Evolutionary conservation across 2,888 invertebrate species (phyloP).

Genomic region (Acholoe squamosa): DNA sequence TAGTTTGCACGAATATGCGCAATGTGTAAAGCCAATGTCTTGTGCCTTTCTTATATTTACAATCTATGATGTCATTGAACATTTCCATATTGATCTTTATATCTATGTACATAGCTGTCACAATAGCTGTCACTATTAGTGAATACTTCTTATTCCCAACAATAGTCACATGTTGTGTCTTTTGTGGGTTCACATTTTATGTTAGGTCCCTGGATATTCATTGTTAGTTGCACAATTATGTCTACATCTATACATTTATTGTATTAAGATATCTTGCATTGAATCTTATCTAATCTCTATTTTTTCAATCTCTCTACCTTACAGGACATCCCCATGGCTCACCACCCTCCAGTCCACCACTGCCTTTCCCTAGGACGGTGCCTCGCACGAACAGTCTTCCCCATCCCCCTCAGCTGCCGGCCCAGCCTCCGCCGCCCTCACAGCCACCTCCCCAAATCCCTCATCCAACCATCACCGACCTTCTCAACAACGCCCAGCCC

Average conservation of each 20-base stretch:
- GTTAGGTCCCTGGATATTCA: too few relatives aligned
- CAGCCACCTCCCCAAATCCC: slow-evolving; percentile 55
- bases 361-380: slow-evolving; percentile 71
- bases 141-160: too few relatives aligned
- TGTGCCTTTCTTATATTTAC: neutral
- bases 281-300: too few relatives aligned
- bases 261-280: too few relatives aligned
- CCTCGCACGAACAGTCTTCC: slow-evolving; percentile 70
- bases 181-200: too few relatives aligned
- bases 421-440: slow-evolving; percentile 25
- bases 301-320: neutral
- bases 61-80: too few relatives aligned
- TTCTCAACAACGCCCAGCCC: slow-evolving; percentile 62
- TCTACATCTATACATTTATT: too few relatives aligned
- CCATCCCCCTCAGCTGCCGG: slow-evolving; percentile 45
- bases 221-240: too few relatives aligned
- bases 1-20: slow-evolving; percentile 22
- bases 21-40: slow-evolving; percentile 5
- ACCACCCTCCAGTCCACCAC: slow-evolving; percentile 63
- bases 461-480: slow-evolving; percentile 54
- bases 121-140: too few relatives aligned
- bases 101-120: too few relatives aligned
- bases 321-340: slow-evolving; percentile 28
- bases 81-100: too few relatives aligned
- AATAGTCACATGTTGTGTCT: too few relatives aligned